Evolutionary conservation across 2,797 vertebrate species (phyloP).

Genomic region (Brachyalestes nurse): DNA sequence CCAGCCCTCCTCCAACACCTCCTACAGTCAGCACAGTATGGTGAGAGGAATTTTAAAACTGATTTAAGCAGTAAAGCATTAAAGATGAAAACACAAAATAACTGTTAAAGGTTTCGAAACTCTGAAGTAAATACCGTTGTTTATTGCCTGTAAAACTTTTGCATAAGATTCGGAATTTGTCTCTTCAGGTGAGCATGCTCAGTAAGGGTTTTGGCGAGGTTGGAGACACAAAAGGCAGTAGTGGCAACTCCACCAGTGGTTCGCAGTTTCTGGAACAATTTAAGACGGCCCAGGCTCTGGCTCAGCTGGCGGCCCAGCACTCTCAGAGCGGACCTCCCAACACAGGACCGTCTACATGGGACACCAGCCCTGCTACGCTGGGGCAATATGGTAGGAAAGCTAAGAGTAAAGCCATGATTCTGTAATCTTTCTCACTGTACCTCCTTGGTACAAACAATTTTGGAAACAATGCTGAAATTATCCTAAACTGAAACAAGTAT

Average conservation of each 20-base stretch:
- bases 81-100: too few species aligned
- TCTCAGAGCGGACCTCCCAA: constrained; percentile 81
- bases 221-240: constrained; percentile 87
- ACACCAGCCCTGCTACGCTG: constrained; percentile 84
- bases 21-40: constrained; percentile 94
- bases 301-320: constrained; percentile 94
- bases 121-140: too few species aligned
- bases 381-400: constrained; percentile 89
- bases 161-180: too few species aligned
- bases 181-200: constrained; percentile 85
- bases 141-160: too few species aligned
- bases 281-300: constrained; percentile 96
- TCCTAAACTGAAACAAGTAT: background rate
- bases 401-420: background rate
- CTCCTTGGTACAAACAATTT: background rate
- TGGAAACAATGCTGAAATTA: background rate
- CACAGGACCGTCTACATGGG: constrained; percentile 85
- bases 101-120: too few species aligned
- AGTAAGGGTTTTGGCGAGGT: constrained; percentile 93
- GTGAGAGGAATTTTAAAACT: constrained; percentile 72
- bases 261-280: constrained; percentile 99
- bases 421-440: background rate
- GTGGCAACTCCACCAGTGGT: constrained; percentile 89
- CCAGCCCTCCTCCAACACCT: constrained; percentile 82
- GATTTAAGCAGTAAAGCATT: background rate